Percentiles rank a stretch among this genome's conserved stretches.
Evolutionary conservation across 1,140 invertebrate genomes (phyloP).

Genomic region (Drosophila watanabei): DNA sequence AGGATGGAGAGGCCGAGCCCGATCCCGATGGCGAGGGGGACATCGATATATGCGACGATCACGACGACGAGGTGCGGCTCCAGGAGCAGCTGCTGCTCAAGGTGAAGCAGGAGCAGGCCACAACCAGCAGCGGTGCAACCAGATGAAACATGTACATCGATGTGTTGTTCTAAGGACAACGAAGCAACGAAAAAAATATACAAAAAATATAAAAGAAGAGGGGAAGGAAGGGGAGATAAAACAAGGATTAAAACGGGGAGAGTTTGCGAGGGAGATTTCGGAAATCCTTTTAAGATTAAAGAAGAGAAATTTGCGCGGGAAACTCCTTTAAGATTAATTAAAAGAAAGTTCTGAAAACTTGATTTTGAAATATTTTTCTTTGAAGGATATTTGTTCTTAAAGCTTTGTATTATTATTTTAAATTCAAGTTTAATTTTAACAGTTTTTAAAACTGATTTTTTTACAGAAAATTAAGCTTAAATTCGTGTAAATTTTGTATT

Average conservation of each 20-base stretch:
- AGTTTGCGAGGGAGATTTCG: not conserved
- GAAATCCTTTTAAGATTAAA: too few species aligned
- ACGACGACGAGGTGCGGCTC: constrained; percentile 60
- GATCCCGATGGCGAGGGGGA: constrained; percentile 67
- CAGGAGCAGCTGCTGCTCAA: constrained; percentile 76
- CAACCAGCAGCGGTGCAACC: constrained; percentile 25
- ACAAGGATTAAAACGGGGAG: not conserved
- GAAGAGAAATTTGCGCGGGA: too few species aligned
- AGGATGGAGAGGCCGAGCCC: constrained; percentile 18
- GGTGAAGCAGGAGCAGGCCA: constrained; percentile 74
- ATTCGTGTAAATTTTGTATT: not conserved
- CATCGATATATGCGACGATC: constrained; percentile 79
- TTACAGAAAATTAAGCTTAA: not conserved
- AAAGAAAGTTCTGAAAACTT: not conserved
- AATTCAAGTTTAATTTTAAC: not conserved
- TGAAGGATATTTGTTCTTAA: not conserved
- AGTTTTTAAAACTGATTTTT: not conserved
- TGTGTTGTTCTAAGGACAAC: constrained; percentile 66
- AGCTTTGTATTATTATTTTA: not conserved
- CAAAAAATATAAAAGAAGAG: not conserved
- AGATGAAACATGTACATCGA: constrained; percentile 85
- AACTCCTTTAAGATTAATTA: not conserved
- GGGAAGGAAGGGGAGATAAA: not conserved
- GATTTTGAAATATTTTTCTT: not conserved
- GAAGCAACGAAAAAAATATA: not conserved